A percentile compares a stretch with the other conserved stretches of the same genome.
Conservation (phyloP, 64 coral and sea anemone species). For the Dendrophyllia cribrosa region DNA sequence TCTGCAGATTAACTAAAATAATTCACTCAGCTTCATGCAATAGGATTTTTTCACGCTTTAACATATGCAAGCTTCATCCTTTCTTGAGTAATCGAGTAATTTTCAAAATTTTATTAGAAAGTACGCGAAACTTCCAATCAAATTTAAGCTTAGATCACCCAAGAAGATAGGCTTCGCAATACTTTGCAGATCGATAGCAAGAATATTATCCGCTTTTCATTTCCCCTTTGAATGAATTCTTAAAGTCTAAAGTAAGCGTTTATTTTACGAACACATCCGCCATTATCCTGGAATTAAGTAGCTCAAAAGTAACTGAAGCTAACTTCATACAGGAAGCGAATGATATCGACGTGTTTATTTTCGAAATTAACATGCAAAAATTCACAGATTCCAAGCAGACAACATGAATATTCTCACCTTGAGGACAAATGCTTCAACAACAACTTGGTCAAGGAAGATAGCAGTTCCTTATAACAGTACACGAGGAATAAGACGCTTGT, state of each 20-base stretch:
- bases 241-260: neutral
- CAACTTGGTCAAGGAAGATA: neutral
- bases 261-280: neutral
- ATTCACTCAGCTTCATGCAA: neutral
- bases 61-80: neutral
- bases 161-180: neutral
- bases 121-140: neutral
- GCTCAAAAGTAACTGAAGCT: neutral
- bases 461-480: neutral
- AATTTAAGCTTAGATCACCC: neutral
- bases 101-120: neutral
- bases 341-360: neutral
- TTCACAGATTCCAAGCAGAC: neutral
- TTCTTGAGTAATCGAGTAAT: neutral
- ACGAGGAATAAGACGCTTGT: neutral
- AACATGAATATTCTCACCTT: constrained; percentile 1
- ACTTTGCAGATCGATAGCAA: neutral
- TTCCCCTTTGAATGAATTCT: neutral
- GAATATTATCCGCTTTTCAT: neutral
- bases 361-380: neutral
- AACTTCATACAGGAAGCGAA: constrained; percentile 6
- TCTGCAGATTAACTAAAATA: neutral
- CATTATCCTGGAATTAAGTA: neutral
- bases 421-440: neutral
- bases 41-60: neutral